Conservation (phyloP, 2,113 vertebrate genomes). For the Salvelinus alpinus region DNA sequence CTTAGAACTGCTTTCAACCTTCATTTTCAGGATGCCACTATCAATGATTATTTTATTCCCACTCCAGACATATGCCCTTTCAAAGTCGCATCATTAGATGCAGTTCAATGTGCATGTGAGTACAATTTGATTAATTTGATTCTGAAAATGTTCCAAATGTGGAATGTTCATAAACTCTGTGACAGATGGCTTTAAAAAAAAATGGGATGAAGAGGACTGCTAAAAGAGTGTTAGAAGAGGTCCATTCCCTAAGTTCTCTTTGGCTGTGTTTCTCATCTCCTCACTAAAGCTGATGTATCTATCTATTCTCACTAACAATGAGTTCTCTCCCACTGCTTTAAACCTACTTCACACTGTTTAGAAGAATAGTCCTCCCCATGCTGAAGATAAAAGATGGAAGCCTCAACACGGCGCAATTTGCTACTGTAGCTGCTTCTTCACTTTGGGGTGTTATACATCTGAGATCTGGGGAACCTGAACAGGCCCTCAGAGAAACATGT, state of each 20-base stretch:
- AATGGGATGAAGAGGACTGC: too few relatives aligned
- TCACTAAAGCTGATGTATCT: not conserved
- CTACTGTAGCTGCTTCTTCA: not conserved
- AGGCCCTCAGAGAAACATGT: constrained; percentile 20
- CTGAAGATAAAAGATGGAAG: too few relatives aligned
- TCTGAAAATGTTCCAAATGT: too few relatives aligned
- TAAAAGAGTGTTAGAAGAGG: too few relatives aligned
- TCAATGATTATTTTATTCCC: not conserved
- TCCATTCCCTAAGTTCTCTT: not conserved
- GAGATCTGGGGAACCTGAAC: constrained; percentile 20
- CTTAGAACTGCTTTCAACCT: constrained; percentile 7
- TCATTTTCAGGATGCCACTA: not conserved
- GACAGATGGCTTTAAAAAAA: too few relatives aligned
- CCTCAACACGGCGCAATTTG: not conserved
- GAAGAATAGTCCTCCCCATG: not conserved
- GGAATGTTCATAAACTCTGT: too few relatives aligned
- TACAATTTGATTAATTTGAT: too few relatives aligned
- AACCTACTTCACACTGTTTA: not conserved
- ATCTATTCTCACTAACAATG: not conserved
- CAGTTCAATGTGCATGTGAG: too few relatives aligned
- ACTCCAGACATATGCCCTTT: too few relatives aligned
- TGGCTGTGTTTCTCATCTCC: not conserved
- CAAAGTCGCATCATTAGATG: too few relatives aligned
- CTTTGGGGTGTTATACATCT: constrained; percentile 10
- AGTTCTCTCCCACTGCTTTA: not conserved